These are phyloP conservation scores for Pseudococcus longispinus DNA, from an alignment of 2,888 invertebrate species.

Conservation along the genomic window DNA sequence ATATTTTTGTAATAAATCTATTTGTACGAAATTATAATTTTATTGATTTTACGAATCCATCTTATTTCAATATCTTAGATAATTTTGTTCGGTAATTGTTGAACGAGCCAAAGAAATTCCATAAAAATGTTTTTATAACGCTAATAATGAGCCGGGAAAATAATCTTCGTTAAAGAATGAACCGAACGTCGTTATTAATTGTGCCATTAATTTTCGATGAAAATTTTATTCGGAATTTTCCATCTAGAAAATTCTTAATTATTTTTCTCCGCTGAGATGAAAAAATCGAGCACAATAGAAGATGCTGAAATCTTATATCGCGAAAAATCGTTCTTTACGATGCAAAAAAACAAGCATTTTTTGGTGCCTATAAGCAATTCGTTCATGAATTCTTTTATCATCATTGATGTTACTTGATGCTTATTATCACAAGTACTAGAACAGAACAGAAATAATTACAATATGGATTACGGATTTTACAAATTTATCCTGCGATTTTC, in stretches of 20 bases:
- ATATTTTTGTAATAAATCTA: constrained; percentile 44
- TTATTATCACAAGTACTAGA: not conserved
- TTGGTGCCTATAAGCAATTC: not conserved
- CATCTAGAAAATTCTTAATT: not conserved
- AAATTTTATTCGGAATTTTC: not conserved
- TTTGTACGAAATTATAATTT: constrained; percentile 1
- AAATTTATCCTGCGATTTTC: not conserved
- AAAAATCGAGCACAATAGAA: not conserved
- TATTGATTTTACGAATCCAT: not conserved
- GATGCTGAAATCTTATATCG: not conserved
- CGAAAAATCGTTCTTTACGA: not conserved
- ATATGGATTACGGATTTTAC: not conserved
- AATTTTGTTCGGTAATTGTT: not conserved
- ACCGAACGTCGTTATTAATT: not conserved
- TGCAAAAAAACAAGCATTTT: not conserved
- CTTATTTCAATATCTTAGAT: not conserved
- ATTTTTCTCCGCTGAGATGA: not conserved
- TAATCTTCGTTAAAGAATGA: not conserved
- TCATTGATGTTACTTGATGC: not conserved
- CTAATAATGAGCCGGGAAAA: not conserved
- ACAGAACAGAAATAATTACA: not conserved
- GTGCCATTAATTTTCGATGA: not conserved
- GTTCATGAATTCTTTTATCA: constrained; percentile 4
- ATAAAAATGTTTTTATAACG: not conserved
- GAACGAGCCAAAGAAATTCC: not conserved